Conservation (phyloP, 2,797 vertebrate genomes). For the Sphenopsis melanotis region DNA sequence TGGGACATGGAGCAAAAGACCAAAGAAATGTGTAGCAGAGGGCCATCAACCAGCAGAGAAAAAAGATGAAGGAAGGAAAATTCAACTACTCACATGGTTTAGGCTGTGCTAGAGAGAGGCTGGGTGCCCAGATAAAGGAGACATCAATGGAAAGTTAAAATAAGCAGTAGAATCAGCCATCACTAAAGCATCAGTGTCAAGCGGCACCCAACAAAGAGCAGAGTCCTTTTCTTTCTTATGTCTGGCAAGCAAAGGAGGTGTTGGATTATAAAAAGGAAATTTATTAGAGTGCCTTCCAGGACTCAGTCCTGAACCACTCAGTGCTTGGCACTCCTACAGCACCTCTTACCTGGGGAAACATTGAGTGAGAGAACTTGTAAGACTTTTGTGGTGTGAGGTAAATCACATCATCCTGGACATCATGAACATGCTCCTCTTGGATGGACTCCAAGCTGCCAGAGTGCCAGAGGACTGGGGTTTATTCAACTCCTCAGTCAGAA, state of each 20-base stretch:
- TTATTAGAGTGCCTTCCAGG: not conserved
- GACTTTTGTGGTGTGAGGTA: not conserved
- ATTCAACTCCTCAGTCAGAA: not conserved
- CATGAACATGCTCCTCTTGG: fast-evolving
- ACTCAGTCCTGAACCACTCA: not conserved
- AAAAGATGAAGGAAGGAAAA: not conserved
- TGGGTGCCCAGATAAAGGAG: not conserved
- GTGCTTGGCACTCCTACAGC: not conserved
- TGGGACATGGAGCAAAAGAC: not conserved
- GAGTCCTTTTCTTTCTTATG: not conserved
- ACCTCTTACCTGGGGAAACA: not conserved
- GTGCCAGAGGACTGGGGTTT: not conserved
- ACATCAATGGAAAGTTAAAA: not conserved
- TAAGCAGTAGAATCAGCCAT: not conserved
- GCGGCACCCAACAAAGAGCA: not conserved
- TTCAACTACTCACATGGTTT: not conserved
- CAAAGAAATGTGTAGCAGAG: not conserved
- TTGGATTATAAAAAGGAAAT: not conserved
- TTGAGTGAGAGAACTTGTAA: fast-evolving
- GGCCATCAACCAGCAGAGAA: not conserved
- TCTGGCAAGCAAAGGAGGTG: not conserved
- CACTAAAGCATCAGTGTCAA: not conserved
- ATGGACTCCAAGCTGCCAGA: not conserved
- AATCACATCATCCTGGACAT: not conserved
- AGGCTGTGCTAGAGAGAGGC: not conserved